These are phyloP conservation scores for Cephalopholis sonnerati DNA, from an alignment of 2,113 vertebrate species.

Conservation along the genomic window DNA sequence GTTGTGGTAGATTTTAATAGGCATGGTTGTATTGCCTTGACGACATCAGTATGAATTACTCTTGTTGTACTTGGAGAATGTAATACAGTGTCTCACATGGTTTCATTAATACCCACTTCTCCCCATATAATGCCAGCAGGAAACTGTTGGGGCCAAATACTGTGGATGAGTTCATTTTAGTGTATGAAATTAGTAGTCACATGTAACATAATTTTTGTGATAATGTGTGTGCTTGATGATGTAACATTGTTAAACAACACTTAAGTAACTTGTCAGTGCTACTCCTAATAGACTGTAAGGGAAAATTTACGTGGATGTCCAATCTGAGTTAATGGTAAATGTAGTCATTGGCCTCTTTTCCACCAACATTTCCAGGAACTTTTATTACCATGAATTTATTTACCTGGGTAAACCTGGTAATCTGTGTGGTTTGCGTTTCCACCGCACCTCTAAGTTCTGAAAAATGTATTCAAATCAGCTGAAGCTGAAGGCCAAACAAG, in stretches of 20 bases:
- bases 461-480: too few relatives aligned
- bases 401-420: too few relatives aligned
- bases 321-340: too few relatives aligned
- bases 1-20: not conserved
- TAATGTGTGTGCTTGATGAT: not conserved
- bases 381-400: too few relatives aligned
- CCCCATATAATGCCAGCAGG: not conserved
- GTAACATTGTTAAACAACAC: not conserved
- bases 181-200: not conserved
- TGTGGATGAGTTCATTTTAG: not conserved
- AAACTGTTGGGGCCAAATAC: not conserved
- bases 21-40: not conserved
- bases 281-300: not conserved
- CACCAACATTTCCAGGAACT: too few relatives aligned
- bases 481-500: too few relatives aligned
- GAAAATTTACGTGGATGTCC: too few relatives aligned
- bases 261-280: not conserved
- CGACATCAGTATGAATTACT: conserved; percentile 11
- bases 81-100: not conserved
- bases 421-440: too few relatives aligned
- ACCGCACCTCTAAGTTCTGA: too few relatives aligned
- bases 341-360: too few relatives aligned
- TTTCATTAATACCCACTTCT: not conserved
- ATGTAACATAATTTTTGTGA: not conserved
- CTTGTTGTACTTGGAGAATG: conserved; percentile 13